Evolutionary conservation across 2,113 vertebrate species (phyloP), one percentile per base, ranked within the genome.

Genomic region (Taxidea taxus): DNA sequence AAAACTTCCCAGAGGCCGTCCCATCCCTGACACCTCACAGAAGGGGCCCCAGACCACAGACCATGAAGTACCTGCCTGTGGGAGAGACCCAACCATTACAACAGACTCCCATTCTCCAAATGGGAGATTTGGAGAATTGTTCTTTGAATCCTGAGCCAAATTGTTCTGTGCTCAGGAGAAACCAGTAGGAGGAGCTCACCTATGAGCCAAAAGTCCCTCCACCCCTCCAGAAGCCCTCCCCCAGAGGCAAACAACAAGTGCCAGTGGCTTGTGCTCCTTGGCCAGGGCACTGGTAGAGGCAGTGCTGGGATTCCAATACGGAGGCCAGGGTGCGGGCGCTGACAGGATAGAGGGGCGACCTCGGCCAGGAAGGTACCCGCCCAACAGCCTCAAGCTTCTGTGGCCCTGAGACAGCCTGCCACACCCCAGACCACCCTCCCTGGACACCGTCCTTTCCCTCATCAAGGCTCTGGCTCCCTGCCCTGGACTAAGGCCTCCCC

Each of bases 251-350:
- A 23, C 0, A 3, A 34, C 56, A 91, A 31, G 20, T 34, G 3
- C 23, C 84, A 51, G 58, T 13, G 47, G 31, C 75, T 31, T 8
- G 47, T 6, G 6, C 6, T 34, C 37, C 6, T 44, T 14, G 25
- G 83, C 88, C 54, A 75, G 34, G 29, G 23, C 14, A 14, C 12
- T 2, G 4, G 42, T 60, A 70, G 47, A 70, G 47, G 77, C 34
- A 9, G 14, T 6, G 23, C 82, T 29, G 23, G 72, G 42, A 11
- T 3, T 29, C 54, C 7, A 2, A 0, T 1, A 6, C 3, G 15
- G 68, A 70, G 15, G 7, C 25, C 10, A 74, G n/a, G 31, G 7
- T 23, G 14, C 27, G 10, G 60, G 14, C 4, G 2, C 82, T 56
- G 39, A n/a, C 64, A 47, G n/a, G 31, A 23, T 2, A 23, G 44